phyloP scores from a whole-genome alignment of 1,140 invertebrate species.

The Saxidomus purpurata region DNA sequence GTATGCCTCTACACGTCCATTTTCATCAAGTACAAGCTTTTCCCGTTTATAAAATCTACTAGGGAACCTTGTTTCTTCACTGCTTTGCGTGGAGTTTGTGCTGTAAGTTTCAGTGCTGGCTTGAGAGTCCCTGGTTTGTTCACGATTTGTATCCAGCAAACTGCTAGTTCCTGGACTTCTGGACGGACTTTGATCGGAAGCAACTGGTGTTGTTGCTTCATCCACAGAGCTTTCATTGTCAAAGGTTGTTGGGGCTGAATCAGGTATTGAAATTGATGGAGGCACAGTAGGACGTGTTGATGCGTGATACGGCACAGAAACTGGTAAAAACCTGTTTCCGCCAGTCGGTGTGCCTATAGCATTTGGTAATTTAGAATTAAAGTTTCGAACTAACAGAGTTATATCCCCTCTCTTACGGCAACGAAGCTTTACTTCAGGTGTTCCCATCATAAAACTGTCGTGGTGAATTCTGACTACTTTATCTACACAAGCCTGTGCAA shows the following conservation, averaged over 20 bases:
- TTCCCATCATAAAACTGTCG: conserved; percentile 90
- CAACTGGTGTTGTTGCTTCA: conserved; percentile 68
- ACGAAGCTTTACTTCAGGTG: conserved; percentile 74
- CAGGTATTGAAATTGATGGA: conserved; percentile 64
- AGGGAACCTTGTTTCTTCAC: conserved; percentile 78
- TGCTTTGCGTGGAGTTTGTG: conserved; percentile 80
- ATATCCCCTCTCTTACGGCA: conserved; percentile 92
- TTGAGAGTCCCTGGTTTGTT: conserved; percentile 66
- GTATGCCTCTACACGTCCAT: conserved; percentile 92
- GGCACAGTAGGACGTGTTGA: conserved; percentile 49
- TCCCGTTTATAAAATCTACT: conserved; percentile 76
- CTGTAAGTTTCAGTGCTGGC: conserved; percentile 79
- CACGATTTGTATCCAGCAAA: conserved; percentile 40
- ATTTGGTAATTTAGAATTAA: conserved; percentile 92
- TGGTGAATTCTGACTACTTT: conserved; percentile 94
- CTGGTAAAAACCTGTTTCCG: conserved; percentile 66
- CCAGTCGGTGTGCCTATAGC: conserved; percentile 84
- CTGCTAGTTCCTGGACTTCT: conserved; percentile 57
- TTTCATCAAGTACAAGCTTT: conserved; percentile 87
- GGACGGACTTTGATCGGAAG: conserved; percentile 48
- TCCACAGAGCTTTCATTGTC: conserved; percentile 73
- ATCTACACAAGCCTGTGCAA: conserved; percentile 95
- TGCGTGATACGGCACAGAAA: conserved; percentile 69
- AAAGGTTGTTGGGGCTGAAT: conserved; percentile 71
- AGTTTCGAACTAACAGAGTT: conserved; percentile 94